Percentiles rank a stretch among this genome's conserved stretches.
Conservation (phyloP, 2,888 invertebrate genomes). For the Dryococelus australis region DNA sequence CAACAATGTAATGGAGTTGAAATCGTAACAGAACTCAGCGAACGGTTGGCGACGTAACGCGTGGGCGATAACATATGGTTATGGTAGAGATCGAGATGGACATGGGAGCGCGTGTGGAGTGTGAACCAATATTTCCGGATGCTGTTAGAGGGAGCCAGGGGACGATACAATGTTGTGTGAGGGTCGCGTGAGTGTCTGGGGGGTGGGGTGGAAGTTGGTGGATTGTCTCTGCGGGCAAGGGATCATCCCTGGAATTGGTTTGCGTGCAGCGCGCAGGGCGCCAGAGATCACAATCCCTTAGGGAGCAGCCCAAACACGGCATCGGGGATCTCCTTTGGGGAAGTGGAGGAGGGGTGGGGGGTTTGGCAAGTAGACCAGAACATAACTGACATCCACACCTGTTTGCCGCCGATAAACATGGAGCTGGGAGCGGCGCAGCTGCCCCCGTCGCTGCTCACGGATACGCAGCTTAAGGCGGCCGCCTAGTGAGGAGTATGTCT, state of each 20-base stretch:
- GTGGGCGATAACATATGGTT: not conserved
- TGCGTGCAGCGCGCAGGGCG: not conserved
- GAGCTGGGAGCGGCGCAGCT: not conserved
- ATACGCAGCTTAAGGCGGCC: too few species aligned
- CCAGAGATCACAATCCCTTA: conserved; percentile 19
- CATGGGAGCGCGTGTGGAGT: not conserved
- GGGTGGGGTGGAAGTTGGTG: not conserved
- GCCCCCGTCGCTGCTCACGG: too few species aligned
- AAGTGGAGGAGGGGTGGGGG: not conserved
- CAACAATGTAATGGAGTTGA: too few species aligned
- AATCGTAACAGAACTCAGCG: too few species aligned
- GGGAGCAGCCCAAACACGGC: not conserved
- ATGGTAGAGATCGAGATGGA: too few species aligned
- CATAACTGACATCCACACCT: conserved; percentile 10
- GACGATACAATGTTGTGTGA: not conserved
- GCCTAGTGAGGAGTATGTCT: too few species aligned
- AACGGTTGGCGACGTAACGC: not conserved
- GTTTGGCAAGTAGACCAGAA: not conserved
- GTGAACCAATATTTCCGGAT: not conserved
- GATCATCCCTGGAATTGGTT: conserved; percentile 27
- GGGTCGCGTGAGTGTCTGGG: not conserved
- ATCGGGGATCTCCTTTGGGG: not conserved
- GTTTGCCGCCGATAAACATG: conserved; percentile 1
- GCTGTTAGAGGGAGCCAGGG: not conserved
- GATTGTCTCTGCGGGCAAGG: conserved; percentile 16